Evolutionary conservation across 2,888 invertebrate genomes (phyloP), one percentile per base, ranked within the genome.

Genomic region (Erebia epiphron): DNA sequence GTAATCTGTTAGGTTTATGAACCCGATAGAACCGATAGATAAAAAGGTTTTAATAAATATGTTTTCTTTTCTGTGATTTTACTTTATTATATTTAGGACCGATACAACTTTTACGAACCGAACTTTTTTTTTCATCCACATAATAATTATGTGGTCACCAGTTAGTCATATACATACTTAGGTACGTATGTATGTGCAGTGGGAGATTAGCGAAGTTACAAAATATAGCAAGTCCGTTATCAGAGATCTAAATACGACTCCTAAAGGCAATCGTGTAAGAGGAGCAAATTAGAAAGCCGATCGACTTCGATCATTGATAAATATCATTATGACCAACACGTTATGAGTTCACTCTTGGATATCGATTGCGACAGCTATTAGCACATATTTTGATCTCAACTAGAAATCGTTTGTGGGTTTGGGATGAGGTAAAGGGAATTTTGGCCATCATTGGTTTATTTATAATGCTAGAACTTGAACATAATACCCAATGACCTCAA

Each of bases 211-310:
- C 46, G 66, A 71, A 66, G 60, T 71, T 73, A 50, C 69, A 16
- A 71, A 72, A 73, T 69, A 65, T 68, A 56, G 67, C 72, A 56
- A 60, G 56, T 60, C 63, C 21, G 54, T 35, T 60, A 69, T 72
- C 58, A 49, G 16, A 16, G 60, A 70, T 70, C 54, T 72, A 67
- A 65, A 65, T 69, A 35, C 70, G 73, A 70, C 57, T 56, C 67
- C 66, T 70, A 66, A 64, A 74, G 71, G 76, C 73, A 74, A 76
- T 77, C 77, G 75, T n/a, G n/a, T 71, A 73, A 72, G 72, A 75
- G 71, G 76, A 77, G 74, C 78, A 76, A 80, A 80, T 80, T 82
- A 82, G 82, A 82, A 82, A 80, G 80, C 79, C 58, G 72, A 66
- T 73, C 68, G 60, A 65, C 64, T 18, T 64, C 54, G 60, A 70